phyloP scores from a whole-genome alignment of 2,888 invertebrate species.

The Gasteruption jaculator region DNA sequence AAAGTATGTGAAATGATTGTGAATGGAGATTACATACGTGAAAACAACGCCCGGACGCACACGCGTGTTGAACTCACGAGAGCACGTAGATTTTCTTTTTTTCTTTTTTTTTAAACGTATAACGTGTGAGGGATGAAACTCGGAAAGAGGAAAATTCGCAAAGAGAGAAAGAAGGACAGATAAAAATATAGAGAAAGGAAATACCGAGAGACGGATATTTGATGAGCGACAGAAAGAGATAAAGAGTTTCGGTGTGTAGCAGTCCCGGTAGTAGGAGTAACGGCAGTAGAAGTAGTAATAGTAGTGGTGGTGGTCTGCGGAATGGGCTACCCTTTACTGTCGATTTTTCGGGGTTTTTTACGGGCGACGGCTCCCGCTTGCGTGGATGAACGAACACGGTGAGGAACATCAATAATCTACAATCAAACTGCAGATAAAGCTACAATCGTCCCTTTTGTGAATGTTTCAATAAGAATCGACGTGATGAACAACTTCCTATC shows the following conservation, averaged over 20 bases:
- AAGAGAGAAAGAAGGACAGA: slow-evolving; percentile 30
- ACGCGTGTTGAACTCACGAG: slow-evolving; percentile 18
- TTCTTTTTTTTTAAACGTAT: slow-evolving; percentile 13
- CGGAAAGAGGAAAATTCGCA: slow-evolving; percentile 11
- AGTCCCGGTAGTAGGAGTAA: too few relatives aligned
- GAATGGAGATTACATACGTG: slow-evolving; percentile 48
- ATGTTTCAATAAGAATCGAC: slow-evolving; percentile 49
- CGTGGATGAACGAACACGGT: slow-evolving; percentile 46
- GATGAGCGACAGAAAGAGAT: too few relatives aligned
- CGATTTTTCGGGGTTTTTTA: slow-evolving; percentile 50
- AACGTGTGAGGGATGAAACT: slow-evolving; percentile 1
- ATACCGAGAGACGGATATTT: too few relatives aligned
- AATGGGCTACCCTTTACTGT: slow-evolving; percentile 43
- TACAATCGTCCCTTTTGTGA: slow-evolving; percentile 49
- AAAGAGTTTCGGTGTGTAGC: too few relatives aligned
- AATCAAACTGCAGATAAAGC: slow-evolving; percentile 51
- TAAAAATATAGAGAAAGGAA: too few relatives aligned
- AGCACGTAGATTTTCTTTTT: slow-evolving; percentile 34
- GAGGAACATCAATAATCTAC: slow-evolving; percentile 52
- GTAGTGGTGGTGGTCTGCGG: slow-evolving; percentile 20
- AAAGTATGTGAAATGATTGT: slow-evolving; percentile 50
- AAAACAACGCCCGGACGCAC: slow-evolving; percentile 35
- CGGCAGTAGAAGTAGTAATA: too few relatives aligned
- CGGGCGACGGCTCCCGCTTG: slow-evolving; percentile 44
- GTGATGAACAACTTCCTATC: slow-evolving; percentile 35